phyloP scores from a whole-genome alignment of 1,140 invertebrate genomes.

The Zaprionus ghesquierei region DNA sequence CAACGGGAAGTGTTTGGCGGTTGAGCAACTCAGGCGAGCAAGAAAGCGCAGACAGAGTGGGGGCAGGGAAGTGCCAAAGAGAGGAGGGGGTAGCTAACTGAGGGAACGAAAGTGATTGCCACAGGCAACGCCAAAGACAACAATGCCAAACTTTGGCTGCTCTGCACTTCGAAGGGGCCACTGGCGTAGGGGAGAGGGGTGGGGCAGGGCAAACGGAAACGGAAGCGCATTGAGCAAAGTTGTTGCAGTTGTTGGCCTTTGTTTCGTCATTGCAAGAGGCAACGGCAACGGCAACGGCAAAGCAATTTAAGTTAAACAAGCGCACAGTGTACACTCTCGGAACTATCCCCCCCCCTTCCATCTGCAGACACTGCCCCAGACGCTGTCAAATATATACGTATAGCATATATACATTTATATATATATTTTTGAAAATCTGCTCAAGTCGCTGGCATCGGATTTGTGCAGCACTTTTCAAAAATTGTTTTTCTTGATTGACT shows the following conservation, averaged over 20 bases:
- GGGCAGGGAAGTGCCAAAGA: background rate
- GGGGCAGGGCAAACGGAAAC: constrained; percentile 58
- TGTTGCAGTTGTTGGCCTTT: constrained; percentile 76
- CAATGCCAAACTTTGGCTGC: constrained; percentile 71
- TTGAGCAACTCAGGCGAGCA: constrained; percentile 30
- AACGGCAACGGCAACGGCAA: constrained; percentile 49
- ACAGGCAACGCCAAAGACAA: constrained; percentile 74
- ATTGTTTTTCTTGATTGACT: constrained; percentile 69
- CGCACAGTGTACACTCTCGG: constrained; percentile 40
- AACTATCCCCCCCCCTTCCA: background rate
- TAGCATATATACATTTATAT: constrained; percentile 6
- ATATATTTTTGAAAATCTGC: constrained; percentile 38
- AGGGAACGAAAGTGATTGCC: constrained; percentile 73
- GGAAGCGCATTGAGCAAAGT: constrained; percentile 79
- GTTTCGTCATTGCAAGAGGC: constrained; percentile 58
- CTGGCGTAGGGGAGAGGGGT: background rate
- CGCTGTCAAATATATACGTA: constrained; percentile 71
- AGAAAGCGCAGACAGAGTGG: background rate
- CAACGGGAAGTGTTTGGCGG: constrained; percentile 72
- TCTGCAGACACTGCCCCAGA: constrained; percentile 47
- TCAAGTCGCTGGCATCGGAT: constrained; percentile 38
- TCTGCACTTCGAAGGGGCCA: background rate
- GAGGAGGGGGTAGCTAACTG: constrained; percentile 2
- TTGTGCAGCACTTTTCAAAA: constrained; percentile 63
- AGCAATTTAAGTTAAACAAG: constrained; percentile 80